A percentile compares a stretch with the other conserved stretches of the same genome.
These are phyloP conservation scores for Rhinatrema bivittatum DNA, from an alignment of 2,797 vertebrate species.

Conservation along the genomic window DNA sequence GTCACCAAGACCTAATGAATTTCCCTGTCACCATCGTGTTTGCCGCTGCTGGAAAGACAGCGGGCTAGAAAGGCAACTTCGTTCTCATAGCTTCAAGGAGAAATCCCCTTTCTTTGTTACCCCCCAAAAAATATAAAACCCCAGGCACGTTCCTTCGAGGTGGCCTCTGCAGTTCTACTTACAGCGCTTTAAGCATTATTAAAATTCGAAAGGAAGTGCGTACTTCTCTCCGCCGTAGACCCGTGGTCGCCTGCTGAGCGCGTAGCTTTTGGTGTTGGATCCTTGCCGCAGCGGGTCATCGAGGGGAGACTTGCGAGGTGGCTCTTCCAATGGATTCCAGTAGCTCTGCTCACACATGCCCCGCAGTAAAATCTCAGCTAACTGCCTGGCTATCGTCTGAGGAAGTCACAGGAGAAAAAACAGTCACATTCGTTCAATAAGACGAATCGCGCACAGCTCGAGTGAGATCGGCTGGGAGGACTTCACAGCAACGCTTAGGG, in stretches of 20 bases:
- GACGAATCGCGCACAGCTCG: too few species aligned
- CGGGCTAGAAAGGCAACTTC: background rate
- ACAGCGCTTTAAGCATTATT: too few species aligned
- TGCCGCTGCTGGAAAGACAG: background rate
- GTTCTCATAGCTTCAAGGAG: background rate
- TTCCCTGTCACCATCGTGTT: background rate
- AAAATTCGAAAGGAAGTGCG: slow-evolving; percentile 11
- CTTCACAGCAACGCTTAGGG: too few species aligned
- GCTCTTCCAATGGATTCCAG: slow-evolving; percentile 93
- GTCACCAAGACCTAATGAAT: background rate
- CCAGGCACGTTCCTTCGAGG: too few species aligned
- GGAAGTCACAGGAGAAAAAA: slow-evolving; percentile 8
- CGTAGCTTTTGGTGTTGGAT: slow-evolving; percentile 75
- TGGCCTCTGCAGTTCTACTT: too few species aligned
- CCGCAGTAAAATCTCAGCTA: slow-evolving; percentile 91
- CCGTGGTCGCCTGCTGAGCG: slow-evolving; percentile 75
- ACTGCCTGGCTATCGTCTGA: slow-evolving; percentile 93
- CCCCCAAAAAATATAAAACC: too few species aligned
- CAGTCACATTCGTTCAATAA: too few species aligned
- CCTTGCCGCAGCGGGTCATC: slow-evolving; percentile 83
- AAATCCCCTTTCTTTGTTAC: too few species aligned
- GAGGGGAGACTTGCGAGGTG: slow-evolving; percentile 84
- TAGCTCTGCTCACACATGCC: slow-evolving; percentile 99
- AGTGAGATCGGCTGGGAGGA: too few species aligned
- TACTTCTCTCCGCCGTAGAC: slow-evolving; percentile 95